phyloP scores from a whole-genome alignment of 2,113 vertebrate genomes.

The Gobio gobio region DNA sequence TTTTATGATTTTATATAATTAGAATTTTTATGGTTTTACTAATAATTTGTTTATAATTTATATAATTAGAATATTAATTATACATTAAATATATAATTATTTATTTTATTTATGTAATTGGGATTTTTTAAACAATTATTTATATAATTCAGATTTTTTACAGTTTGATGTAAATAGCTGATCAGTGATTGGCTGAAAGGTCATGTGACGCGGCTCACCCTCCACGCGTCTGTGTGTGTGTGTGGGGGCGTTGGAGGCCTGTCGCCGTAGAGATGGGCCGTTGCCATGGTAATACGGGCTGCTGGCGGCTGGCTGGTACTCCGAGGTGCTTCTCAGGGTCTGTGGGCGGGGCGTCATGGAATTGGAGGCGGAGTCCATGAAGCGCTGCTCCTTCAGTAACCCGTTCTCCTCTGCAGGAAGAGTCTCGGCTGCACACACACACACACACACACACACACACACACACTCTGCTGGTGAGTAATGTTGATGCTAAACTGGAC shows the following conservation, averaged over 20 bases:
- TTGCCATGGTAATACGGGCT: constrained; percentile 74
- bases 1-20: no score
- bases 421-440: constrained; percentile 79
- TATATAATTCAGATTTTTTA: no score
- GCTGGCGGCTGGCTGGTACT: constrained; percentile 73
- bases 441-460: constrained; percentile 28
- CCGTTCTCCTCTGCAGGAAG: constrained; percentile 80
- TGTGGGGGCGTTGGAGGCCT: constrained; percentile 73
- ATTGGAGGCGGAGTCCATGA: constrained; percentile 84
- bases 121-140: no score
- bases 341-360: constrained; percentile 79
- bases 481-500: no score
- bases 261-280: constrained; percentile 69
- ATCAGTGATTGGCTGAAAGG: no score
- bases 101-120: no score
- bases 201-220: constrained; percentile 72
- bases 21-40: no score
- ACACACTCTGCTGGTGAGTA: neutral
- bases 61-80: no score
- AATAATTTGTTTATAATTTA: no score
- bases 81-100: no score
- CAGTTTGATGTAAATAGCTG: no score
- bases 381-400: constrained; percentile 82
- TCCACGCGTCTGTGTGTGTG: constrained; percentile 83
- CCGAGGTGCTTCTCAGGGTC: constrained; percentile 67